Evolutionary conservation across 2,888 invertebrate genomes (phyloP).

Genomic region (Sinodicranocentrus sp.): DNA sequence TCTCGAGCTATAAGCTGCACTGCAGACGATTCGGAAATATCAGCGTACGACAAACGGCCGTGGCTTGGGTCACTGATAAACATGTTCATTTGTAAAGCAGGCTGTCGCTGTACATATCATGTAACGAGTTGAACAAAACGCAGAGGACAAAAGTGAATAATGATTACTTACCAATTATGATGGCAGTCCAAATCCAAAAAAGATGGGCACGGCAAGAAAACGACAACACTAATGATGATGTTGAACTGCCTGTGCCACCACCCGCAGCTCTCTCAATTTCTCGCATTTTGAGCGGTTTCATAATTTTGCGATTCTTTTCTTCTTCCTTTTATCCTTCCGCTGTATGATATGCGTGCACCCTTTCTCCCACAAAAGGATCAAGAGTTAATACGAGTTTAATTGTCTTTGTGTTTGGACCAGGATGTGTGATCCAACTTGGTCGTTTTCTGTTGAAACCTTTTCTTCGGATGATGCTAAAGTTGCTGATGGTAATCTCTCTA

Average conservation of each 20-base stretch:
- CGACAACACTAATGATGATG: slow-evolving; percentile 62
- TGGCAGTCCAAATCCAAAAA: slow-evolving; percentile 65
- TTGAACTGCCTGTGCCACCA: slow-evolving; percentile 45
- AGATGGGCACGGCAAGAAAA: slow-evolving; percentile 47
- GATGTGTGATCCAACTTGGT: slow-evolving; percentile 38
- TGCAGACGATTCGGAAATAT: not conserved
- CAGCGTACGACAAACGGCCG: not conserved
- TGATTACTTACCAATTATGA: slow-evolving; percentile 67
- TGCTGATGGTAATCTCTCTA: slow-evolving; percentile 16
- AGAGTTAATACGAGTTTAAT: slow-evolving; percentile 60
- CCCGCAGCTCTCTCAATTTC: slow-evolving; percentile 48
- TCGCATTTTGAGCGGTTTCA: slow-evolving; percentile 52
- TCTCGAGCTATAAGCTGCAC: not conserved
- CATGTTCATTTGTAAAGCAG: not conserved
- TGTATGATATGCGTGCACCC: not conserved
- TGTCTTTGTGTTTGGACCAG: slow-evolving; percentile 31
- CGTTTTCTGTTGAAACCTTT: slow-evolving; percentile 30
- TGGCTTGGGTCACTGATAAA: slow-evolving; percentile 8
- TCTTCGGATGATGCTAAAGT: not conserved
- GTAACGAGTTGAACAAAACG: not conserved
- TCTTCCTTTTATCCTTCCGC: slow-evolving; percentile 14
- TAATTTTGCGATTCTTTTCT: slow-evolving; percentile 37
- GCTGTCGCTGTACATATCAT: not conserved
- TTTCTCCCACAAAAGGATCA: slow-evolving; percentile 16
- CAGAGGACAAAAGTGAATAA: slow-evolving; percentile 37